Evolutionary conservation across 2,113 vertebrate genomes (phyloP).

Genomic region (Strix aluco): DNA sequence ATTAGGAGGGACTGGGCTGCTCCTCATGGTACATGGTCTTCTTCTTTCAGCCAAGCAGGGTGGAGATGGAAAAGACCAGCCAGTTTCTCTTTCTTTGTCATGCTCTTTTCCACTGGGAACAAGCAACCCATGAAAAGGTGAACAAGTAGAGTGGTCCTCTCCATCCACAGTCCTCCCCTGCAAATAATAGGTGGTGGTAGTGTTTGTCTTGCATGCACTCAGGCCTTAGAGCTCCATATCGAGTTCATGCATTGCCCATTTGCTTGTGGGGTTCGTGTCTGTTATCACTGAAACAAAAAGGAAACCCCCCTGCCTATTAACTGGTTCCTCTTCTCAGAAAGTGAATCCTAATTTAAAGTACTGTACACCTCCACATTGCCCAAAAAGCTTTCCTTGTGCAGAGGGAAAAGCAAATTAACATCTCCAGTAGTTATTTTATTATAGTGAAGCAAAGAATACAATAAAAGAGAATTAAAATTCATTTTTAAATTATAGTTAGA

Average conservation of each 20-base stretch:
- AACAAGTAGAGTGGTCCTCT: neutral
- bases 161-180: neutral
- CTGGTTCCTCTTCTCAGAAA: neutral
- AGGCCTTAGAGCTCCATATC: neutral
- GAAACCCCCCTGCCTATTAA: neutral
- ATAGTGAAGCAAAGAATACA: neutral
- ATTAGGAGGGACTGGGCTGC: neutral
- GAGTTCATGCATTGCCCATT: neutral
- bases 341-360: neutral
- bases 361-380: neutral
- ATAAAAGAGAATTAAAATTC: neutral
- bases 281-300: neutral
- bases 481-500: neutral
- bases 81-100: neutral
- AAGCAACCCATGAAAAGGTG: neutral
- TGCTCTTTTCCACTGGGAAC: neutral
- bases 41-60: neutral
- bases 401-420: neutral
- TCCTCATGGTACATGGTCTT: fast-evolving
- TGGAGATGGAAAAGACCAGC: fast-evolving
- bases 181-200: neutral
- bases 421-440: neutral
- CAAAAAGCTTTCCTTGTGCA: neutral
- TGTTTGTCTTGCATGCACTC: neutral
- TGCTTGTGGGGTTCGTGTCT: neutral